phyloP scores from a whole-genome alignment of 2,113 vertebrate species.

The Myanophis thanlyinensis region DNA sequence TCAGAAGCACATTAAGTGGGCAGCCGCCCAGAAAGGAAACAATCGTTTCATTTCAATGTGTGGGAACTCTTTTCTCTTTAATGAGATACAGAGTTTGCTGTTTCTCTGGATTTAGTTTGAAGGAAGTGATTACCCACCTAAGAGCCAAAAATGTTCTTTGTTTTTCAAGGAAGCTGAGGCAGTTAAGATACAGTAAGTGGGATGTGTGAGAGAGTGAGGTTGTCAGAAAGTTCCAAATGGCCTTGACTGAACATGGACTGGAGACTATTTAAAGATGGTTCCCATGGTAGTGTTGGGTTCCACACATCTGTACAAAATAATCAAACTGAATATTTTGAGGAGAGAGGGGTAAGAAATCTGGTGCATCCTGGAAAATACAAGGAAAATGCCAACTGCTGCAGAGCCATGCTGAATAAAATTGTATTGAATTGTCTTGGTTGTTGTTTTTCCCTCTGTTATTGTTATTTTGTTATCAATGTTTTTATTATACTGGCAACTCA shows the following conservation, averaged over 20 bases:
- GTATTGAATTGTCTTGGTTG: not conserved
- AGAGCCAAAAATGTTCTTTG: not conserved
- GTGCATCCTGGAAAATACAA: not conserved
- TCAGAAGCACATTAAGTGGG: slow-evolving; percentile 15
- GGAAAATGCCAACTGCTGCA: not conserved
- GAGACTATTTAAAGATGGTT: not conserved
- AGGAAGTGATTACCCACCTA: not conserved
- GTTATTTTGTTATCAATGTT: not conserved
- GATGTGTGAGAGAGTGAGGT: not conserved
- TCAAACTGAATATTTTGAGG: not conserved
- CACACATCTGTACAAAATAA: not conserved
- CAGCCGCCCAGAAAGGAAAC: slow-evolving; percentile 13
- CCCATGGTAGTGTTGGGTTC: not conserved
- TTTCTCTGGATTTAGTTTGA: not conserved
- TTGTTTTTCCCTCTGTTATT: not conserved
- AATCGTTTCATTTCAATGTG: not conserved
- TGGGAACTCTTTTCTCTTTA: not conserved
- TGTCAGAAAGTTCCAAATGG: not conserved
- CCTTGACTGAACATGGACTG: not conserved
- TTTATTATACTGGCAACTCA: not conserved
- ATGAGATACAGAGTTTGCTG: not conserved
- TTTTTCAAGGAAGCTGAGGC: not conserved
- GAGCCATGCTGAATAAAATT: not conserved
- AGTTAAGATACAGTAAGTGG: not conserved
- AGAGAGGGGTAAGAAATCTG: not conserved